phyloP scores from a whole-genome alignment of 2,797 vertebrate species.

The Columba guinea region DNA sequence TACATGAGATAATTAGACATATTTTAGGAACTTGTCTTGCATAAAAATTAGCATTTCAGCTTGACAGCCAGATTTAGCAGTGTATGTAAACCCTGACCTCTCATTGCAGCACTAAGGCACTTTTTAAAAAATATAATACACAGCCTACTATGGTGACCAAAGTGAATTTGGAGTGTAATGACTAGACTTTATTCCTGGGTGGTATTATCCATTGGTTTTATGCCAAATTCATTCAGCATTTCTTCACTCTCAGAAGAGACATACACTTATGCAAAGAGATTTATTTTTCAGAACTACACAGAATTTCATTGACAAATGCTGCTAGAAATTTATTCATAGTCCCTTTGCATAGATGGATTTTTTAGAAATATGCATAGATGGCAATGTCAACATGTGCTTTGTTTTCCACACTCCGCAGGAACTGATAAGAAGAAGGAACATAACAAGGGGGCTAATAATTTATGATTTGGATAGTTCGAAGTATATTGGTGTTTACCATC shows the following conservation, averaged over 20 bases:
- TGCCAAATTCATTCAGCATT: neutral
- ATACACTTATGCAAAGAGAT: neutral
- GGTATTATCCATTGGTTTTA: neutral
- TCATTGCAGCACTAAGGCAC: neutral
- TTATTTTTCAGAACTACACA: neutral
- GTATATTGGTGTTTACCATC: neutral
- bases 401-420: neutral
- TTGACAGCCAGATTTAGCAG: slow-evolving; percentile 29
- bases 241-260: neutral
- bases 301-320: neutral
- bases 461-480: neutral
- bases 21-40: slow-evolving; percentile 55
- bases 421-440: neutral
- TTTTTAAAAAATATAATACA: neutral
- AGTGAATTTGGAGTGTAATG: neutral
- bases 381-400: neutral
- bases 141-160: neutral
- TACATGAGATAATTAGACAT: slow-evolving; percentile 35
- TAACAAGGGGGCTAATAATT: neutral
- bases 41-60: slow-evolving; percentile 52
- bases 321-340: neutral
- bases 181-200: neutral
- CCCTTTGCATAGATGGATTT: neutral
- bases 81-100: neutral
- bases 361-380: neutral